Evolutionary conservation across 2,113 vertebrate genomes (phyloP).

Genomic region (Pseudois nayaur): DNA sequence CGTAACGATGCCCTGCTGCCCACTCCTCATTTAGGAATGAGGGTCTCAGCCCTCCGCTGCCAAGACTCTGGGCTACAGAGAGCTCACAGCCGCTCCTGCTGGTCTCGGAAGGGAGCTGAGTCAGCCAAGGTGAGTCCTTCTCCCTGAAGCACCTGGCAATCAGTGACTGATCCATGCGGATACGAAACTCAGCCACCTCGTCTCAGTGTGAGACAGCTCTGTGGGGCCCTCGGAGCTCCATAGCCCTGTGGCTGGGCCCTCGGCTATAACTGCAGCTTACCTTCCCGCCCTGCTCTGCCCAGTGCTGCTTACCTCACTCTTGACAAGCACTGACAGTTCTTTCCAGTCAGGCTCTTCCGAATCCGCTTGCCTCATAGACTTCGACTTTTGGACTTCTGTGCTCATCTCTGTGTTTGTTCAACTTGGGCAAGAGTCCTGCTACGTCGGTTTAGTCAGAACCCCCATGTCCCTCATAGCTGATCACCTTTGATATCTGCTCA

Average conservation of each 20-base stretch:
- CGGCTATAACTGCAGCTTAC: neutral
- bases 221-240: neutral
- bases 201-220: neutral
- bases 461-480: neutral
- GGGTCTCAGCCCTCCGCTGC: neutral
- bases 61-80: neutral
- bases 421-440: neutral
- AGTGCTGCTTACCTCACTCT: fast-evolving
- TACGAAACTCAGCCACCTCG: neutral
- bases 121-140: neutral
- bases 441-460: neutral
- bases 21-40: neutral
- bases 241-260: neutral
- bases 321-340: neutral
- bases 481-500: neutral
- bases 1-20: neutral
- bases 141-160: neutral
- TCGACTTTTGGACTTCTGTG: neutral
- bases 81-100: neutral
- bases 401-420: neutral
- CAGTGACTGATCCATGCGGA: neutral
- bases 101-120: neutral
- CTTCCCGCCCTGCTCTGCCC: neutral
- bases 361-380: neutral
- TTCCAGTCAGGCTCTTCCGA: neutral